phyloP scores from a whole-genome alignment of 2,797 vertebrate species.

The Enteromius mattozi region DNA sequence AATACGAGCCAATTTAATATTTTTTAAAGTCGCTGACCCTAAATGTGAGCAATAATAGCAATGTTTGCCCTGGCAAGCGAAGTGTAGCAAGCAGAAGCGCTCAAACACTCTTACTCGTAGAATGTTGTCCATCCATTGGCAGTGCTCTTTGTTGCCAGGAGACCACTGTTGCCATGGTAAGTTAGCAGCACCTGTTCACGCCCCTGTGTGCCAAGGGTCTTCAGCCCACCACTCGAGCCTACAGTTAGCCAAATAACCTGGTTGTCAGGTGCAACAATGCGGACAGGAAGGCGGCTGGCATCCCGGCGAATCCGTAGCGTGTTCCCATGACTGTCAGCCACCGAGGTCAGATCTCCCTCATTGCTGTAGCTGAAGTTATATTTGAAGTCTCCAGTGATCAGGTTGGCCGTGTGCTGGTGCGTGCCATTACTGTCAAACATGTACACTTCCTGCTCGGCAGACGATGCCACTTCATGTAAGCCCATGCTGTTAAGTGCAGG shows the following conservation, averaged over 20 bases:
- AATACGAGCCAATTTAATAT: not conserved
- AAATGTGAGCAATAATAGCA: not conserved
- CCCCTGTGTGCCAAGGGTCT: constrained; percentile 93
- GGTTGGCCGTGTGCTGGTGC: constrained; percentile 92
- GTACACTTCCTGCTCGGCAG: constrained; percentile 94
- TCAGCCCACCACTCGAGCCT: constrained; percentile 91
- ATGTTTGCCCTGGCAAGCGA: not conserved
- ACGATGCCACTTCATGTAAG: constrained; percentile 90
- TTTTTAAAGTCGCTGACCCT: not conserved
- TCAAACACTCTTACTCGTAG: constrained; percentile 89
- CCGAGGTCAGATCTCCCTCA: constrained; percentile 90
- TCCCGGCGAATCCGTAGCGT: constrained; percentile 92
- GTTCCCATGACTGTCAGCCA: constrained; percentile 93
- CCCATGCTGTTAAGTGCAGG: constrained; percentile 82
- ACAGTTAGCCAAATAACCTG: constrained; percentile 97
- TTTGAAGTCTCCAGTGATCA: constrained; percentile 92
- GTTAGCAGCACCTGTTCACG: constrained; percentile 93
- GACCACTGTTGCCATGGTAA: constrained; percentile 95
- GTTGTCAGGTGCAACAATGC: constrained; percentile 95
- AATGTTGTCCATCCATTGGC: constrained; percentile 98
- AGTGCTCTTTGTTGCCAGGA: constrained; percentile 94
- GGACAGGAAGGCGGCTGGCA: constrained; percentile 91
- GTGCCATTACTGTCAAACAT: constrained; percentile 95
- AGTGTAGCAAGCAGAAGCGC: not conserved
- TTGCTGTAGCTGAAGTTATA: constrained; percentile 98